Evolutionary conservation across 2,113 vertebrate species (phyloP), one percentile per base, ranked within the genome.

Genomic region (Chionis minor): DNA sequence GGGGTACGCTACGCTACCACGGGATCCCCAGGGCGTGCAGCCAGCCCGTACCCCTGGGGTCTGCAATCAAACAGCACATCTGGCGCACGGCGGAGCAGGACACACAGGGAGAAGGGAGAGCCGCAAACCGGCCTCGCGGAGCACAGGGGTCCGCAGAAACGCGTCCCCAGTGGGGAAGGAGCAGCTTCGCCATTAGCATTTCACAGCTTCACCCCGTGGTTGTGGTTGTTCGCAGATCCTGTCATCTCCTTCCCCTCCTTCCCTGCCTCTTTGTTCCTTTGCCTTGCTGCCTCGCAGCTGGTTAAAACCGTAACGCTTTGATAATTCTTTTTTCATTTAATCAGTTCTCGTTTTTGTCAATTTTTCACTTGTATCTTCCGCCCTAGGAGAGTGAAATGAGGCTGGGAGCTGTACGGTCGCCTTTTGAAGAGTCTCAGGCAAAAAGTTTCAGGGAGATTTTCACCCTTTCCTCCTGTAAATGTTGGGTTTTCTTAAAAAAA

Each of bases 231-330:
- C 12, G 7, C 42, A 54, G 69, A 89, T 61, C 40, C 66, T 93
- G 73, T 85, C 92, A 82, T 77, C 87, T 93, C 54, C 70, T 54
- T 95, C 83, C 63, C 63, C 80, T 92, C 85, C 82, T 81, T 92
- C 38, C 22, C 62, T 45, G 58, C 45, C 56, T 90, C 92, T 90
- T 91, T 94, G 91, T 96, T 96, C 94, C 74, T 45, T 35, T 66
- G 78, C 74, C 89, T 75, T 65, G 27, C 71, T 88, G 63, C 49
- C 49, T 94, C 85, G 73, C 81, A 92, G 87, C 74, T 92, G 85
- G 93, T 70, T 91, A 83, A 77, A 88, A 77, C 51, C 2, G 3
- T 32, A 70, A 70, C 0, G 5, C 90, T 86, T 93, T 84, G 80
- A 83, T 86, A 54, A 33, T 58, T 28, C 56, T 38, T 69, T 75